phyloP scores from a whole-genome alignment of 2,888 invertebrate genomes.

The Frankliniella fusca region DNA sequence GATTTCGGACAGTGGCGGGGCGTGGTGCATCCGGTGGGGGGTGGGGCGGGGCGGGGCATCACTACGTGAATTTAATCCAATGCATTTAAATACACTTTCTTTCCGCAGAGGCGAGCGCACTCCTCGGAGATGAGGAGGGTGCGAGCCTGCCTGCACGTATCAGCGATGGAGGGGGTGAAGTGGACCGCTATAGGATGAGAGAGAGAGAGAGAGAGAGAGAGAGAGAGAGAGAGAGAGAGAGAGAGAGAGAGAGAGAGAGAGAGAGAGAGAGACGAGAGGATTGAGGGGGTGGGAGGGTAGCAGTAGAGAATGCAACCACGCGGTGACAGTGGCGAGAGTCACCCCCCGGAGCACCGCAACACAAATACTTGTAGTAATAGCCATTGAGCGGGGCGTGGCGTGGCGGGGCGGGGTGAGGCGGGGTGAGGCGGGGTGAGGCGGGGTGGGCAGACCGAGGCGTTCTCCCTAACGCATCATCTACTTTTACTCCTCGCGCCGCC shows the following conservation, averaged over 20 bases:
- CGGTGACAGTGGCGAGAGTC: not conserved
- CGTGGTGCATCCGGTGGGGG: not conserved
- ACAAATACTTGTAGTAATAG: conserved; percentile 22
- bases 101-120: not conserved
- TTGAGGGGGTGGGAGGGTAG: not conserved
- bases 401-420: not conserved
- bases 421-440: not conserved
- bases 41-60: not conserved
- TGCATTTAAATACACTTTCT: conserved; percentile 26
- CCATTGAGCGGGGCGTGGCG: not conserved
- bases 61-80: conserved; percentile 19
- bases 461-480: too few relatives aligned
- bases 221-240: not conserved
- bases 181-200: not conserved
- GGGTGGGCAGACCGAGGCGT: not conserved
- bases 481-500: too few relatives aligned
- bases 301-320: not conserved
- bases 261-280: not conserved
- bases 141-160: not conserved
- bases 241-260: not conserved
- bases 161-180: not conserved
- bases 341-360: conserved; percentile 20
- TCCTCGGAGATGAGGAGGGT: not conserved
- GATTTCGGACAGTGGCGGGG: too few relatives aligned
- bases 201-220: not conserved